These are phyloP conservation scores for Liparis tanakae DNA, from an alignment of 2,797 vertebrate species.

Conservation along the genomic window DNA sequence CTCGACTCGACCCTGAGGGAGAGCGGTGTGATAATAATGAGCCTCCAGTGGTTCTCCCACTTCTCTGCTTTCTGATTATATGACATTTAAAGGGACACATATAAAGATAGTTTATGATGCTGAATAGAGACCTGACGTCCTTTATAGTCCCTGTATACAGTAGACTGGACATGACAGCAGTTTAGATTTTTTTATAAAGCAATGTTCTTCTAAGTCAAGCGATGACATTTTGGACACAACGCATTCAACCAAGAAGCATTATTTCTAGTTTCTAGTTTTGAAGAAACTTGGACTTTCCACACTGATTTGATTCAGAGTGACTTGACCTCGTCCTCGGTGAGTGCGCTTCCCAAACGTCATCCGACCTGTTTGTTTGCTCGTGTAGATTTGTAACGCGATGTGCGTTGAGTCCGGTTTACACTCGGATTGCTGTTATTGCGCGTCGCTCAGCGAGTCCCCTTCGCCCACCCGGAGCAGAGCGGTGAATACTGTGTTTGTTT, in stretches of 20 bases:
- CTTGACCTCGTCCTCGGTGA: conserved; percentile 21
- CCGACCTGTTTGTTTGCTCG: conserved; percentile 29
- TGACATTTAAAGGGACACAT: conserved; percentile 14
- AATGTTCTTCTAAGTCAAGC: too few species aligned
- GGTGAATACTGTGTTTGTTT: not conserved
- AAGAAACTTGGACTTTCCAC: conserved; percentile 5
- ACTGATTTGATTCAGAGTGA: conserved; percentile 43
- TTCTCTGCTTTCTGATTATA: too few species aligned
- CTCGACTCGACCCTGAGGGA: too few species aligned
- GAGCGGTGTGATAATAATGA: too few species aligned
- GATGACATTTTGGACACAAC: too few species aligned
- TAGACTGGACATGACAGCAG: not conserved
- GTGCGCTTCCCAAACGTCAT: conserved; percentile 19
- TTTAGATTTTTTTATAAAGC: too few species aligned
- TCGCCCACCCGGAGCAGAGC: conserved; percentile 32
- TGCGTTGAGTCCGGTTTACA: conserved; percentile 34
- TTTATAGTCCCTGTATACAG: not conserved
- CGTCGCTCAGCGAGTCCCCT: conserved; percentile 10
- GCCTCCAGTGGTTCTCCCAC: too few species aligned
- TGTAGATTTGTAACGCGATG: conserved; percentile 23
- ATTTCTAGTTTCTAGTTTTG: not conserved
- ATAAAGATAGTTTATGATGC: conserved; percentile 1
- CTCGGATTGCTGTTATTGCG: conserved; percentile 26
- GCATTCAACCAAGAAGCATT: not conserved
- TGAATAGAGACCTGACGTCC: not conserved